These are phyloP conservation scores for Passer montanus DNA, from an alignment of 2,113 vertebrate species.

Conservation along the genomic window DNA sequence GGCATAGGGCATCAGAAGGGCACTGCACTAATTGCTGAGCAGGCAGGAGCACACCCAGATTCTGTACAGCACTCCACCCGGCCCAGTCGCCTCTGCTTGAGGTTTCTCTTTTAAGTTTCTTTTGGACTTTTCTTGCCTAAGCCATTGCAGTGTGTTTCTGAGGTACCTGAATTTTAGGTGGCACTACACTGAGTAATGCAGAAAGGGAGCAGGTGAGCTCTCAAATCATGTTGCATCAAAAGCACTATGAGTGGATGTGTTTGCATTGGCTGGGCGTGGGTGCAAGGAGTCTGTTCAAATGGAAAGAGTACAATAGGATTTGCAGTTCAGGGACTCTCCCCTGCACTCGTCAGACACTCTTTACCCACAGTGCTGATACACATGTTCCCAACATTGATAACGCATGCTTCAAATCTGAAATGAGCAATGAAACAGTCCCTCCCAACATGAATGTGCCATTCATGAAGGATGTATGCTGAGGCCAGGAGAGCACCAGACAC, in stretches of 20 bases:
- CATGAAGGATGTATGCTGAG: background rate
- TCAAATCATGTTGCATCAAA: background rate
- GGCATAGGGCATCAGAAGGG: background rate
- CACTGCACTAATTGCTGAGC: background rate
- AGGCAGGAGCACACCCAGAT: background rate
- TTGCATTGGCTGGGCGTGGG: background rate
- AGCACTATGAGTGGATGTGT: background rate
- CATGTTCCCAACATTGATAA: background rate
- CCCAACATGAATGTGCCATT: background rate
- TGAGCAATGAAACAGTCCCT: background rate
- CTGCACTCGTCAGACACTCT: rapidly evolving
- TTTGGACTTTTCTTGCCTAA: background rate
- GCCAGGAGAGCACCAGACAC: background rate
- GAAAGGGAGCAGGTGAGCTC: background rate
- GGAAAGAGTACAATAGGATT: background rate
- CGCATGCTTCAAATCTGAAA: background rate
- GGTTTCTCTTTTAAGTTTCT: background rate
- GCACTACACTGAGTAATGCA: background rate
- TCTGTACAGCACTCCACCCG: background rate
- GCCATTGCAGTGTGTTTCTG: background rate
- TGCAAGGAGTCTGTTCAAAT: background rate
- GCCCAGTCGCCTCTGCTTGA: background rate
- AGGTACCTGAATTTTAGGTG: background rate
- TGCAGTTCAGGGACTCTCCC: background rate
- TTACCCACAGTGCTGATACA: background rate